Evolutionary conservation across 2,113 vertebrate genomes (phyloP), one percentile per base, ranked within the genome.

Genomic region (Zosterops japonicus): DNA sequence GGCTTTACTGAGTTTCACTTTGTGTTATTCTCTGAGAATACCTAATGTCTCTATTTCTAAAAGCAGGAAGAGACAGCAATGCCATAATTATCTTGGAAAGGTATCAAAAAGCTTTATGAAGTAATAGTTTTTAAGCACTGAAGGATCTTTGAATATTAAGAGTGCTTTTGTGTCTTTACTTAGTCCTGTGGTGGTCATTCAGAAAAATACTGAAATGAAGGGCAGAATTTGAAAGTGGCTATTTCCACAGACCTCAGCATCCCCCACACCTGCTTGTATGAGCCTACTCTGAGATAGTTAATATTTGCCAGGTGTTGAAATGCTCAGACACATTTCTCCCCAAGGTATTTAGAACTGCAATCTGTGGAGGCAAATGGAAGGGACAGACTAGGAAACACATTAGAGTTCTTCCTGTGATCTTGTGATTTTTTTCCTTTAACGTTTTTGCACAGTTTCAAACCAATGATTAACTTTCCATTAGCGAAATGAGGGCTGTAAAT

Each of bases 391-490:
- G 89, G 49, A 90, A 83, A 82, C 27, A 27, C 50, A 78, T 82
- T 88, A 50, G 64, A 68, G 60, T 71, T 90, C 86, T 92, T 94
- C 94, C 79, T 81, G 64, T 11, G 75, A 71, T 92, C 95, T 78
- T 88, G 87, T 91, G 95, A 94, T 90, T 68, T 83, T 81, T 95
- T 78, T 84, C 83, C 76, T 52, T 82, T 65, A 29, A 68, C 18
- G 31, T 85, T 87, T 92, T 72, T 96, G 74, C 83, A 75, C 50
- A 33, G 71, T 60, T 68, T 61, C 52, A 87, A 91, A 91, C 53
- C 85, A 94, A 88, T 85, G 47, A 94, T 94, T 95, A 95, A 92
- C 89, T 93, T 95, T 95, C 65, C 88, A 84, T 60, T 50, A 84
- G 55, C 53, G 81, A 70, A 85, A 56, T 8, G 25, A 78, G 19